Evolutionary conservation across 2,113 vertebrate species (phyloP), one percentile per base, ranked within the genome.

Genomic region (Agapornis roseicollis): DNA sequence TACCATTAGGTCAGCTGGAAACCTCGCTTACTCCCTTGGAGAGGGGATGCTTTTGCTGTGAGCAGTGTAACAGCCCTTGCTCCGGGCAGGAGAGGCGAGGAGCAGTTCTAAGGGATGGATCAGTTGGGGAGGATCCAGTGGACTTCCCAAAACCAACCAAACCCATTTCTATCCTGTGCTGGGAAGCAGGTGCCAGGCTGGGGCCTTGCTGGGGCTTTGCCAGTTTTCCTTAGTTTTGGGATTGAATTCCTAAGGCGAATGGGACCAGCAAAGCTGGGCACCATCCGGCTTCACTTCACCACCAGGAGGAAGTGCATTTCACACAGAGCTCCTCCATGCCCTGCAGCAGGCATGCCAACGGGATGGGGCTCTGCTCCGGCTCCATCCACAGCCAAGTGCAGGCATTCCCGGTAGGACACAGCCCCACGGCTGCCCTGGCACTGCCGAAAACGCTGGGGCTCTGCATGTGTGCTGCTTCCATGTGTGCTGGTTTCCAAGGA

Each of bases 401-500:
- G 61, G 50, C 4, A 17, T 3, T 66, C 83, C 71, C 0, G 8
- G 70, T 18, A n/a, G 85, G 82, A 28, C 83, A 71, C 47, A 82
- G 52, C 84, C 44, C 83, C 6, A 1, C 0, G 41, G 46, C 69
- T 1, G 0, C 69, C 73, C 77, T 7, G 2, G 71, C 2, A 0
- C 64, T 13, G 63, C 94, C 56, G 5, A 91, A 86, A 94, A 56
- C 1, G 18, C 92, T 44, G 16, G 96, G 92, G 42, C 44, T 0
- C 90, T 19, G 92, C 97, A 83, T 94, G 92, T 91, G 96, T 97
- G 94, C 94, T 1, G 53, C 80, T 94, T 92, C 95, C 95, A 94
- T 97, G 93, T 95, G 94, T 27, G 17, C 88, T 13, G 85, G 97
- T 97, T 97, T 95, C 97, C 97, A 96, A 92, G 97, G 97, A 95